These are phyloP conservation scores for Augiades crinisus DNA, from an alignment of 2,888 invertebrate species.

Conservation along the genomic window DNA sequence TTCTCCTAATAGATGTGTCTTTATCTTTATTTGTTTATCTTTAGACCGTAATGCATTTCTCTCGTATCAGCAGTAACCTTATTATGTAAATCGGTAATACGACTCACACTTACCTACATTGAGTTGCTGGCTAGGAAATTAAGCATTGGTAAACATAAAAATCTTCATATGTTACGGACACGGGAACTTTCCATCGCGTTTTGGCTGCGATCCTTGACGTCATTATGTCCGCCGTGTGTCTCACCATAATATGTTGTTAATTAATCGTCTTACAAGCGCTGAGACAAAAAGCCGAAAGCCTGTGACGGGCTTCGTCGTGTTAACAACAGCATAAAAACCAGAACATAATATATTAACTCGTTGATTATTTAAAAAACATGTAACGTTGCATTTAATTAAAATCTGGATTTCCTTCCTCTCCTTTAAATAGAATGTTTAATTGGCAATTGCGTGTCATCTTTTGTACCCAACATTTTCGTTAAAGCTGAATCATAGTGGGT, in stretches of 20 bases:
- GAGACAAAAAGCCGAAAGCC: constrained; percentile 7
- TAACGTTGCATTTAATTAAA: constrained; percentile 7
- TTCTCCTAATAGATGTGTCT: too few species aligned
- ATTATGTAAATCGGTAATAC: too few species aligned
- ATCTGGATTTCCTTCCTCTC: constrained; percentile 5
- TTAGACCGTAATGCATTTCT: too few species aligned
- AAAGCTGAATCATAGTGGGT: too few species aligned
- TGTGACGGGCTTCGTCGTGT: not conserved
- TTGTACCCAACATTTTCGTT: not conserved
- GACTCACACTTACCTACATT: too few species aligned
- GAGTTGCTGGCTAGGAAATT: too few species aligned
- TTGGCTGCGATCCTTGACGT: constrained; percentile 3
- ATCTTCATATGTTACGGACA: too few species aligned
- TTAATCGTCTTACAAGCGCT: constrained; percentile 7
- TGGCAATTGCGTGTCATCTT: not conserved
- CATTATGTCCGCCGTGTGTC: not conserved
- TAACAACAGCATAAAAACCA: constrained; percentile 4
- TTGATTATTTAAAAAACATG: constrained; percentile 4
- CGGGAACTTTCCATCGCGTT: not conserved
- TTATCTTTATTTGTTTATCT: too few species aligned
- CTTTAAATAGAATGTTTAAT: constrained; percentile 16
- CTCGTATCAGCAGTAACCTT: too few species aligned
- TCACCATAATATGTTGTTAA: constrained; percentile 17
- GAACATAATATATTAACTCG: constrained; percentile 6
- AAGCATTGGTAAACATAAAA: too few species aligned